Conservation (phyloP, 2,888 invertebrate species). For the Cremastinae sp. region DNA sequence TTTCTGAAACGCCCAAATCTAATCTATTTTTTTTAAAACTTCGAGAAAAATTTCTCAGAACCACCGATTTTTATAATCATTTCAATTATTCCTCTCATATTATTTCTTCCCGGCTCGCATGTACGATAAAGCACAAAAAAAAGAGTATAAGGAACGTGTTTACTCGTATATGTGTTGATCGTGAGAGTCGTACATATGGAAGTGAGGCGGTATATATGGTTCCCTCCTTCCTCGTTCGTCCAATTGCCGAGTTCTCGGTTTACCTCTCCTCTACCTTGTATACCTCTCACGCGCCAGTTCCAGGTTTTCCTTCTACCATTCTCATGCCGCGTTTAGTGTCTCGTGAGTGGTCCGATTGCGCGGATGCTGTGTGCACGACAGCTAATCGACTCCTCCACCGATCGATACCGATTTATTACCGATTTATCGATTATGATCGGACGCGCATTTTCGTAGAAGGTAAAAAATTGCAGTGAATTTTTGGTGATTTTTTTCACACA, state of each 20-base stretch:
- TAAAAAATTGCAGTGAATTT: not conserved
- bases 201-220: constrained; percentile 39
- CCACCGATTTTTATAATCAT: constrained; percentile 28
- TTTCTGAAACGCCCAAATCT: constrained; percentile 5
- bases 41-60: constrained; percentile 3
- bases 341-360: constrained; percentile 70
- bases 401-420: not conserved
- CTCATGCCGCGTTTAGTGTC: constrained; percentile 69
- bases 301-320: constrained; percentile 60
- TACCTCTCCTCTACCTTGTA: constrained; percentile 68
- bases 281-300: constrained; percentile 44
- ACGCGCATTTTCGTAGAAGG: not conserved
- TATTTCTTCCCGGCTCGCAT: constrained; percentile 25
- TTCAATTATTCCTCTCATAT: constrained; percentile 22
- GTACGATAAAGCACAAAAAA: constrained; percentile 2
- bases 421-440: not conserved
- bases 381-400: constrained; percentile 11
- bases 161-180: constrained; percentile 26
- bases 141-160: not conserved
- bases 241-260: constrained; percentile 69
- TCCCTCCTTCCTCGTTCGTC: constrained; percentile 64
- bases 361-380: constrained; percentile 62
- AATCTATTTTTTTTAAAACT: no score
- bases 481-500: not conserved
- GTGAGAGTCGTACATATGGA: constrained; percentile 37